Conservation (phyloP, 2,888 invertebrate genomes). For the Synanthedon tipuliformis region DNA sequence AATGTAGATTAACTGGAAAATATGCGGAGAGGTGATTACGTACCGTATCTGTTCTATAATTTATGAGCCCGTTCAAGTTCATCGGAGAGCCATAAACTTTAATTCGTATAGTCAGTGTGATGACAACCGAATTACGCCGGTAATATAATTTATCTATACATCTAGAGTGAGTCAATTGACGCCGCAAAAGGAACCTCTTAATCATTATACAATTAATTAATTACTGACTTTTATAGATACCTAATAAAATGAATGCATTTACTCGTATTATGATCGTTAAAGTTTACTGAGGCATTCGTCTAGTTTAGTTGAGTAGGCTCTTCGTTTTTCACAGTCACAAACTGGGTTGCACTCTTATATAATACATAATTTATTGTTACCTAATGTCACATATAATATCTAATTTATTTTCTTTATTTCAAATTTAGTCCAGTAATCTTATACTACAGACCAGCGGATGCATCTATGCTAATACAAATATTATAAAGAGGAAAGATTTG, state of each 20-base stretch:
- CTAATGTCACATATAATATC: no score
- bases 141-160: conserved; percentile 13
- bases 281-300: no score
- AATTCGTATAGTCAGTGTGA: conserved; percentile 28
- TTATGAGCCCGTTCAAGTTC: conserved; percentile 16
- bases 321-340: no score
- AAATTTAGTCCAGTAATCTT: no score
- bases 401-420: no score
- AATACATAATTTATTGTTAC: no score
- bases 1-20: not conserved
- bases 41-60: not conserved
- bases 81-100: conserved; percentile 18
- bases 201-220: conserved; percentile 68
- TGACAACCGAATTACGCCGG: conserved; percentile 38
- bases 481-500: no score
- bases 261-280: conserved; percentile 24
- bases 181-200: conserved; percentile 42
- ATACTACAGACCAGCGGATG: no score
- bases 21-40: not conserved
- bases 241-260: conserved; percentile 60
- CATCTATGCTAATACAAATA: no score
- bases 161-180: conserved; percentile 17
- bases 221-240: conserved; percentile 66
- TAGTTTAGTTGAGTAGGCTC: no score
- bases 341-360: no score